phyloP scores from a whole-genome alignment of 2,888 invertebrate species.

The Platerodrilus igneus region DNA sequence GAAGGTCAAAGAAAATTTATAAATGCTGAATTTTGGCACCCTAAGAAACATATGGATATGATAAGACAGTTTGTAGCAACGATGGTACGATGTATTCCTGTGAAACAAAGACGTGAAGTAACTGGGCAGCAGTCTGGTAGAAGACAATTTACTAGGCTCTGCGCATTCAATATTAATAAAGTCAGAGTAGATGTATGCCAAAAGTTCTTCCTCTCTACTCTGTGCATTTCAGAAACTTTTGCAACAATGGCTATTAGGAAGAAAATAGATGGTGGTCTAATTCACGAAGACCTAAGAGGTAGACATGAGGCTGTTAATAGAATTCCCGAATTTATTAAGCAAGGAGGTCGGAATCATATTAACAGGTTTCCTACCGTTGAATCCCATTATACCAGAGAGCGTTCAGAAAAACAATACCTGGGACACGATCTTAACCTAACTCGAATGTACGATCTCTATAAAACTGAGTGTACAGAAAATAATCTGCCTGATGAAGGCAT shows the following conservation, averaged over 20 bases:
- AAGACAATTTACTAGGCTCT: too few species aligned
- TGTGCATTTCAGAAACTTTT: too few species aligned
- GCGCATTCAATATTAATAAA: too few species aligned
- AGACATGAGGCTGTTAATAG: neutral
- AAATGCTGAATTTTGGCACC: too few species aligned
- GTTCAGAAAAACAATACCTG: neutral
- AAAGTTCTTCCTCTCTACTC: too few species aligned
- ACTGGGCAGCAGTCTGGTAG: too few species aligned
- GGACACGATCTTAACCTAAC: slow-evolving; percentile 4
- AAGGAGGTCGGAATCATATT: neutral
- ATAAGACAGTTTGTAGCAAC: too few species aligned
- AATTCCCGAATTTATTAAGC: slow-evolving; percentile 3
- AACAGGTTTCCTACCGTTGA: slow-evolving; percentile 2
- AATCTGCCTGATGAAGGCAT: neutral
- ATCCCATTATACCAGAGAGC: slow-evolving; percentile 1
- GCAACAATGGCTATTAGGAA: neutral
- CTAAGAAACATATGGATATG: too few species aligned
- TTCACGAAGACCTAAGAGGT: neutral
- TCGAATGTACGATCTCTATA: slow-evolving; percentile 6
- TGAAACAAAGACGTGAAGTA: too few species aligned
- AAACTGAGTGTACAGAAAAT: slow-evolving; percentile 2
- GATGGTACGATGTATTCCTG: too few species aligned
- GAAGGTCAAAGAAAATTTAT: too few species aligned
- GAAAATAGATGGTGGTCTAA: neutral
- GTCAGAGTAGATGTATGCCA: too few species aligned